A percentile compares a stretch with the other conserved stretches of the same genome.
Conservation (phyloP, 2,113 vertebrate genomes). For the Columba livia region DNA sequence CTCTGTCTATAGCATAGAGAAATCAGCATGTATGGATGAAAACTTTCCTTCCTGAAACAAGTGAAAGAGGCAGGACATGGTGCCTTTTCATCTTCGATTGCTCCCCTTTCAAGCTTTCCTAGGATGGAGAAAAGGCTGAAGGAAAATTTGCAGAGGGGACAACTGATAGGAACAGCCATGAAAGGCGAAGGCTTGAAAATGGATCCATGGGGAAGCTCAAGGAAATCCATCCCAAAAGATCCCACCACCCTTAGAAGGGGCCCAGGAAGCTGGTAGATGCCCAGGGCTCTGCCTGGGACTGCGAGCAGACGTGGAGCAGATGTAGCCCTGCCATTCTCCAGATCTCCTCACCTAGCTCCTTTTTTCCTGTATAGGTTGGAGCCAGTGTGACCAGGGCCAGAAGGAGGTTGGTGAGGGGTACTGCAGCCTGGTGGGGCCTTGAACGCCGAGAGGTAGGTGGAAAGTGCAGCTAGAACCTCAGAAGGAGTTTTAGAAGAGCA, state of each 20-base stretch:
- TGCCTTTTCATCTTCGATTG: background rate
- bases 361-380: background rate
- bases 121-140: background rate
- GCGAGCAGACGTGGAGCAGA: background rate
- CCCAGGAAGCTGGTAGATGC: background rate
- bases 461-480: background rate
- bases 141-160: background rate
- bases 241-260: background rate
- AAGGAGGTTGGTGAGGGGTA: background rate
- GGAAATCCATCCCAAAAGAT: background rate
- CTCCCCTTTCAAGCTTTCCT: background rate
- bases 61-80: background rate
- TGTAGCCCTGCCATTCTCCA: rapidly evolving
- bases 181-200: background rate
- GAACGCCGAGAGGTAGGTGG: background rate
- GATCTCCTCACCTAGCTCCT: background rate
- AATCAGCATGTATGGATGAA: background rate
- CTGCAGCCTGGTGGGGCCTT: background rate
- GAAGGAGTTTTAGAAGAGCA: background rate
- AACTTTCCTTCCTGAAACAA: background rate
- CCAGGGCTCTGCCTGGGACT: background rate
- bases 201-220: background rate
- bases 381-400: background rate
- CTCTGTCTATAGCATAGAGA: background rate
- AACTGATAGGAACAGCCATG: background rate